Conservation (phyloP, 1,140 invertebrate genomes). For the Elymnias hypermnestra region DNA sequence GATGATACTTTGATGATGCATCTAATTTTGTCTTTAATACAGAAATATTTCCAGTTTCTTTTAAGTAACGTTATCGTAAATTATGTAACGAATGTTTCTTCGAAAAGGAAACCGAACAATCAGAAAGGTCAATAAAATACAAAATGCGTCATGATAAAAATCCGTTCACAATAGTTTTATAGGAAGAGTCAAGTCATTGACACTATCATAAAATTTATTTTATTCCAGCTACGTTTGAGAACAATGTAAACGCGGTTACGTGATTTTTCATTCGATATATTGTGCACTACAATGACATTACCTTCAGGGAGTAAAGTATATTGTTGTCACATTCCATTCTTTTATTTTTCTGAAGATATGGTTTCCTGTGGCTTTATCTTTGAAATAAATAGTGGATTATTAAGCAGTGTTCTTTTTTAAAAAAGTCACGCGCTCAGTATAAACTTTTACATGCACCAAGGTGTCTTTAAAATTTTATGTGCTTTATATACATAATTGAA, state of each 20-base stretch:
- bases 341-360: not conserved
- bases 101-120: not conserved
- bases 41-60: too few species aligned
- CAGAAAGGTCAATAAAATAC: not conserved
- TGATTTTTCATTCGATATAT: slow-evolving; percentile 1
- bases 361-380: too few species aligned
- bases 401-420: too few species aligned
- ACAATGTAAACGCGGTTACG: slow-evolving; percentile 2
- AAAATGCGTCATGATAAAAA: slow-evolving; percentile 2
- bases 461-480: too few species aligned
- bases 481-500: too few species aligned
- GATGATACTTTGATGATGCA: too few species aligned
- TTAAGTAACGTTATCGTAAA: too few species aligned
- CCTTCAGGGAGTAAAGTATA: not conserved
- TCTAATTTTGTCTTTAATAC: too few species aligned
- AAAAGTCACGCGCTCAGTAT: too few species aligned
- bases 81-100: too few species aligned
- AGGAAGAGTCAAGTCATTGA: slow-evolving; percentile 4
- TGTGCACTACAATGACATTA: not conserved
- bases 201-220: slow-evolving; percentile 5
- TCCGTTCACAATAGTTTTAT: slow-evolving; percentile 6
- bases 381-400: too few species aligned
- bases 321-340: not conserved
- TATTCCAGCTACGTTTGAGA: slow-evolving; percentile 1
- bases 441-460: too few species aligned